These are phyloP conservation scores for Umimayanthus kanabou DNA, from an alignment of 92 coral and sea anemone genomes.

Conservation along the genomic window DNA sequence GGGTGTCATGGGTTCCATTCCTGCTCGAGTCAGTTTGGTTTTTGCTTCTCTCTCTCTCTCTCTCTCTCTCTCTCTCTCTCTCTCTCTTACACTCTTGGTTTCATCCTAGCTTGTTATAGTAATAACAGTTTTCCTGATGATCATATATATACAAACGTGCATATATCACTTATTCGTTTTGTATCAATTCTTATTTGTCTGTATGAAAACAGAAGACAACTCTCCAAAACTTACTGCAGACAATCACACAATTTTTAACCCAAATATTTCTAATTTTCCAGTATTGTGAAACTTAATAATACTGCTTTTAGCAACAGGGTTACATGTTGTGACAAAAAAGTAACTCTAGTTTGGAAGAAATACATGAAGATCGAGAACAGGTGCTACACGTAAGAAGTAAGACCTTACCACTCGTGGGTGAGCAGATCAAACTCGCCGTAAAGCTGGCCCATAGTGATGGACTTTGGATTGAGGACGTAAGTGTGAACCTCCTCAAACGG, in stretches of 20 bases:
- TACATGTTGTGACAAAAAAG: not conserved
- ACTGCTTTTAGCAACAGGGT: not conserved
- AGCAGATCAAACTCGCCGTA: conserved; percentile 98
- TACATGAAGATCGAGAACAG: not conserved
- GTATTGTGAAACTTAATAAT: no score
- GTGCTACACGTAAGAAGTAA: not conserved
- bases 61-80: no score
- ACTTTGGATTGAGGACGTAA: conserved; percentile 89
- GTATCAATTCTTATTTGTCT: no score
- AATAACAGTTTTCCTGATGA: no score
- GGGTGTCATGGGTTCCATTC: no score
- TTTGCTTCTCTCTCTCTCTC: no score
- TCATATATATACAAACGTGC: no score
- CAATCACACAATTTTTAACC: not conserved
- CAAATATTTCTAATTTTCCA: not conserved
- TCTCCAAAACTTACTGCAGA: not conserved
- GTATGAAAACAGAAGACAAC: no score
- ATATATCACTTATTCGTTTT: no score
- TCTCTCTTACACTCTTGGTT: no score
- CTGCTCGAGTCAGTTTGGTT: no score
- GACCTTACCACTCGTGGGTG: conserved; percentile 92
- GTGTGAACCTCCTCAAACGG: conserved; percentile 96
- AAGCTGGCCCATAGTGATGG: conserved; percentile 98
- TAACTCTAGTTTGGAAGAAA: not conserved
- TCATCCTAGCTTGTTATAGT: no score